A percentile compares a stretch with the other conserved stretches of the same genome.
Conservation (phyloP, 2,888 invertebrate species). For the Tinea trinotella region DNA sequence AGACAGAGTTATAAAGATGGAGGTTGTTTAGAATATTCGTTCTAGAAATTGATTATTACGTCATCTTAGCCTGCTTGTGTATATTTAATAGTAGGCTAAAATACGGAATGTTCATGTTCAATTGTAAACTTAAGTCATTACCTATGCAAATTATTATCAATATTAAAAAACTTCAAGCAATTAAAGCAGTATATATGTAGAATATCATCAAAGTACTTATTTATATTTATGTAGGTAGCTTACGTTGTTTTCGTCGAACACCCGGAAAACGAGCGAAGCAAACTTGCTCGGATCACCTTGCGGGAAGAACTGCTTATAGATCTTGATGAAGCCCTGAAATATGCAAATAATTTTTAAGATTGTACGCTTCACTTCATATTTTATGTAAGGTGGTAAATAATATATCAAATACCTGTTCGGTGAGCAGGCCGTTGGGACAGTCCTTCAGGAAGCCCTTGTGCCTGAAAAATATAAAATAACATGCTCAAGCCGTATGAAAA, state of each 20-base stretch:
- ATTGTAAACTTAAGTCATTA: too few relatives aligned
- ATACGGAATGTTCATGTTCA: too few relatives aligned
- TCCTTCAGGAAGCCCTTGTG: conserved; percentile 98
- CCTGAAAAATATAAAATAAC: too few relatives aligned
- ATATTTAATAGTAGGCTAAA: neutral
- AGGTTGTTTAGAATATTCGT: neutral
- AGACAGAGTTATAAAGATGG: neutral
- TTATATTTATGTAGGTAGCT: conserved; percentile 51
- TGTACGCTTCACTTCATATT: too few relatives aligned
- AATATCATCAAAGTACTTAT: conserved; percentile 18
- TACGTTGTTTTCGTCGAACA: conserved; percentile 99
- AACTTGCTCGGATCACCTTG: conserved; percentile 99
- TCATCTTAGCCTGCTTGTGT: neutral
- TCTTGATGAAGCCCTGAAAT: conserved; percentile 97
- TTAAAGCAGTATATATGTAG: conserved; percentile 16
- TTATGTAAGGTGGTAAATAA: too few relatives aligned
- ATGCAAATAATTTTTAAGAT: neutral
- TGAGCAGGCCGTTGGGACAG: conserved; percentile 95
- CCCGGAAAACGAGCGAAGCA: conserved; percentile 97
- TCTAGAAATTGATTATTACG: conserved; percentile 5
- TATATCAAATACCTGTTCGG: conserved; percentile 87
- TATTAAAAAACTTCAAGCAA: too few relatives aligned
- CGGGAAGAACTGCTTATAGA: conserved; percentile 99
- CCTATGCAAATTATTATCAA: too few relatives aligned
- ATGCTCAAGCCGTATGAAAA: too few relatives aligned